Evolutionary conservation across 30 jellyfish, hydroid and myxozoan genomes (phyloP), one percentile per base, ranked within the genome.

Genomic region (Mastigias papua): DNA sequence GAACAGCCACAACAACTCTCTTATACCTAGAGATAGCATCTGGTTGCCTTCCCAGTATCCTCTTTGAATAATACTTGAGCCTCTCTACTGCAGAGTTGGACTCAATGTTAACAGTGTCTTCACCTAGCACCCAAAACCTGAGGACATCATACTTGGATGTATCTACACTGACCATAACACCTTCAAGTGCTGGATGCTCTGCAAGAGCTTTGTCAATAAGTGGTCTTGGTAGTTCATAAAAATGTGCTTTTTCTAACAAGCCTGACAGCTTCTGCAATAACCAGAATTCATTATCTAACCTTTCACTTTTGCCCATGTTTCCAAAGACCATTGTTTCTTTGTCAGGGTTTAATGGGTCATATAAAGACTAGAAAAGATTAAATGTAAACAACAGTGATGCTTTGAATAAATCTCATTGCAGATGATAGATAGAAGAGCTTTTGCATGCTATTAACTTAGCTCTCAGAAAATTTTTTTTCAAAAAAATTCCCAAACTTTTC

Each of bases 291-390:
- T 93, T 88, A 69, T 87, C 97, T 73, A 88, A 80, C 34, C 81
- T 78, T 73, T 93, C 97, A 34, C 88, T 93, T 60, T 81, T 78
- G 29, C 96, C 80, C 71, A 87, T 31, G 54, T 82, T 86, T 2
- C 87, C 89, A 31, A 87, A 31, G 8, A 67, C 81, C 84, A 89
- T 50, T 64, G 97, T 89, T 74, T 93, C 98, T 80, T 93, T 93
- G 91, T 93, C 98, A 48, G 98, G 98, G 50, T 93, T 93, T 64
- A 93, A 64, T 28, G 98, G 97, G 58, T 87, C 98, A 62, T 93
- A 93, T 60, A 93, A 73, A 80, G 84, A 71, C 98, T 93, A 62
- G 50, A 82, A 75, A 25, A 63, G 26, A 63, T 15, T 63, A 5
- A 54, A 54, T 42, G 13, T 42, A n/a, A n/a, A n/a, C n/a, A n/a